Percentiles rank a stretch among this genome's conserved stretches.
phyloP scores from a whole-genome alignment of 2,113 vertebrate genomes.

The Egretta garzetta region DNA sequence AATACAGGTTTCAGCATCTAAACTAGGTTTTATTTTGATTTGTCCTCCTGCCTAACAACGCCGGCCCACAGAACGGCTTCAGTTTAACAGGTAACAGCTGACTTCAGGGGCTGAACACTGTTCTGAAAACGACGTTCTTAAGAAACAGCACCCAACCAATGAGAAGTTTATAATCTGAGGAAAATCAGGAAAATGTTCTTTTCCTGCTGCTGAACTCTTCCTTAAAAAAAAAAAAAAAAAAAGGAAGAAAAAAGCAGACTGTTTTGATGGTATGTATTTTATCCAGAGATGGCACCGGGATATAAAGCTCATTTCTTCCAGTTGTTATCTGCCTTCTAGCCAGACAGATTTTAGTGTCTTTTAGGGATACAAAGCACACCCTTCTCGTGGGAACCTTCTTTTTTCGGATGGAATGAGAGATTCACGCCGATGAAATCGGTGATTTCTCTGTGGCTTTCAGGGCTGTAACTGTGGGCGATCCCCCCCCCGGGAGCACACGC shows the following conservation, averaged over 20 bases:
- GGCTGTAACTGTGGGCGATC: background rate
- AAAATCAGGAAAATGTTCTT: background rate
- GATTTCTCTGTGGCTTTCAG: background rate
- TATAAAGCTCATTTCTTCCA: slow-evolving; percentile 44
- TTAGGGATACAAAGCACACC: background rate
- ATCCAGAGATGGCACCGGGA: slow-evolving; percentile 1
- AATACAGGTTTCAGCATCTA: slow-evolving; percentile 9
- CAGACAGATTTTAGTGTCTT: background rate
- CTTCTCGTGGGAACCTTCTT: background rate
- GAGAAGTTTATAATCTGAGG: background rate
- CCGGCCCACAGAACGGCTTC: background rate
- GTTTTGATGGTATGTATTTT: background rate
- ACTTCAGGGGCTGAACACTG: background rate
- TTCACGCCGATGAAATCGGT: background rate
- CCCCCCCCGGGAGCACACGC: background rate
- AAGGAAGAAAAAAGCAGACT: background rate
- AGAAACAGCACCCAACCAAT: background rate
- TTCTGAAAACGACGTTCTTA: background rate
- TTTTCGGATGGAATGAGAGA: background rate
- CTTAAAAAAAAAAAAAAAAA: background rate
- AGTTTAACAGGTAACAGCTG: background rate
- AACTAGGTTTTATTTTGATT: background rate
- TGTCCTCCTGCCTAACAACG: background rate
- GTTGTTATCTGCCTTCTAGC: slow-evolving; percentile 6
- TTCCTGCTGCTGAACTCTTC: background rate